Evolutionary conservation across 1,140 invertebrate genomes (phyloP).

Genomic region (Harpegnathos saltator): DNA sequence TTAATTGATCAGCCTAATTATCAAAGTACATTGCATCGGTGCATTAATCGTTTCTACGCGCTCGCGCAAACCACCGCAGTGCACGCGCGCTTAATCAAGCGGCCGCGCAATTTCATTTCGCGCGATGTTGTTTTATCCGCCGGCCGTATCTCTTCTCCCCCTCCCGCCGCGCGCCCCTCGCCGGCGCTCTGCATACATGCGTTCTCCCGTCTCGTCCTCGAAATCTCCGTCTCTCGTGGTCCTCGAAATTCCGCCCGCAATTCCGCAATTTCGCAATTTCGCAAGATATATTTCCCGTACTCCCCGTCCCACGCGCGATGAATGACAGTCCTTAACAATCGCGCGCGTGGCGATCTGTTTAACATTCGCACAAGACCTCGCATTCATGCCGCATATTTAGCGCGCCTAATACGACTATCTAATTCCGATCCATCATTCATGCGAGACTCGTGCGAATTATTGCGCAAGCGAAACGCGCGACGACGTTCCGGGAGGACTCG

Average conservation of each 20-base stretch:
- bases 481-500: neutral
- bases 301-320: neutral
- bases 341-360: constrained; percentile 7
- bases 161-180: too few relatives aligned
- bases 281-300: neutral
- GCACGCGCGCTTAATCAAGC: neutral
- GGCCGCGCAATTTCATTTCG: constrained; percentile 1
- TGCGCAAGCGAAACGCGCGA: constrained; percentile 23
- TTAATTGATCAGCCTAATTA: constrained; percentile 69
- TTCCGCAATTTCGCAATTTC: neutral
- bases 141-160: too few relatives aligned
- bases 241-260: neutral
- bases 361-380: constrained; percentile 2
- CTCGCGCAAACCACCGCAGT: constrained; percentile 16
- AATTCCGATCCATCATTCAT: constrained; percentile 50
- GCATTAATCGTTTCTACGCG: constrained; percentile 33
- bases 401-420: constrained; percentile 34
- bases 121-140: neutral
- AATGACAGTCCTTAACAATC: constrained; percentile 32
- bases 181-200: too few relatives aligned
- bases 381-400: constrained; percentile 39
- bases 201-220: too few relatives aligned
- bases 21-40: constrained; percentile 39
- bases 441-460: constrained; percentile 26
- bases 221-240: neutral